phyloP scores from a whole-genome alignment of 2,797 vertebrate species.

The Diplodus puntazzo region DNA sequence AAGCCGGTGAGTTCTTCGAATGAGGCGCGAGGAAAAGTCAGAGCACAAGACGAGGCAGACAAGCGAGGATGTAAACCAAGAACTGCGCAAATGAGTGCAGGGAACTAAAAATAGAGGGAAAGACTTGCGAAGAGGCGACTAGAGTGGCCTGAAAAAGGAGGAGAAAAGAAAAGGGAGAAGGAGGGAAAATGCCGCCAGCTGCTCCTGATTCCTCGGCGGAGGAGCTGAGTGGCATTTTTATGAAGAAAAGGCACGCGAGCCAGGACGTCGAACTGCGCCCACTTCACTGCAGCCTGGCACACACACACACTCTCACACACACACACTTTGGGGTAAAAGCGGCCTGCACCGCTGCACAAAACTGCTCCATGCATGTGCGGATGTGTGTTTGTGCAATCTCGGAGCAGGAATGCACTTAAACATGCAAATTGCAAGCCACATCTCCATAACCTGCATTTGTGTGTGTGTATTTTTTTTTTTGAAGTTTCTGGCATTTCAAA shows the following conservation, averaged over 20 bases:
- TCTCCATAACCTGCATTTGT: constrained; percentile 58
- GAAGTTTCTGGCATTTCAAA: constrained; percentile 58
- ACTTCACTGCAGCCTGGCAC: constrained; percentile 52
- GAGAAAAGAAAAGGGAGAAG: constrained; percentile 48
- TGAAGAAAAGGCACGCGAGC: constrained; percentile 77
- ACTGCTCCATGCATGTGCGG: constrained; percentile 24
- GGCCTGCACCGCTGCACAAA: constrained; percentile 54
- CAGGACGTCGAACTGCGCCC: constrained; percentile 64
- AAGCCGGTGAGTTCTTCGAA: constrained; percentile 30
- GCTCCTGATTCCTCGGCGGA: constrained; percentile 78
- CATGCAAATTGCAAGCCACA: constrained; percentile 79
- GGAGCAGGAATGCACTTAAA: constrained; percentile 68
- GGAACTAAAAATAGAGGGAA: constrained; percentile 70
- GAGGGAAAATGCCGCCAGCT: constrained; percentile 77
- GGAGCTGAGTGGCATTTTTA: constrained; percentile 83
- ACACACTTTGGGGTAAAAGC: constrained; percentile 21
- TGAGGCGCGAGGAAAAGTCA: constrained; percentile 5
- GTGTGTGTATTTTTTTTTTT: constrained; percentile 31
- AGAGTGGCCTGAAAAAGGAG: constrained; percentile 65
- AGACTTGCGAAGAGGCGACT: constrained; percentile 60
- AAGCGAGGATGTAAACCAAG: constrained; percentile 46
- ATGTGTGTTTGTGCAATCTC: constrained; percentile 37
- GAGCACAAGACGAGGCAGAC: constrained; percentile 37
- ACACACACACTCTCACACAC: constrained; percentile 22
- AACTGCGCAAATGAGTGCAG: constrained; percentile 58